A percentile compares a stretch with the other conserved stretches of the same genome.
Evolutionary conservation across 1,140 invertebrate species (phyloP).

Genomic region (Trachelipus rathkii): DNA sequence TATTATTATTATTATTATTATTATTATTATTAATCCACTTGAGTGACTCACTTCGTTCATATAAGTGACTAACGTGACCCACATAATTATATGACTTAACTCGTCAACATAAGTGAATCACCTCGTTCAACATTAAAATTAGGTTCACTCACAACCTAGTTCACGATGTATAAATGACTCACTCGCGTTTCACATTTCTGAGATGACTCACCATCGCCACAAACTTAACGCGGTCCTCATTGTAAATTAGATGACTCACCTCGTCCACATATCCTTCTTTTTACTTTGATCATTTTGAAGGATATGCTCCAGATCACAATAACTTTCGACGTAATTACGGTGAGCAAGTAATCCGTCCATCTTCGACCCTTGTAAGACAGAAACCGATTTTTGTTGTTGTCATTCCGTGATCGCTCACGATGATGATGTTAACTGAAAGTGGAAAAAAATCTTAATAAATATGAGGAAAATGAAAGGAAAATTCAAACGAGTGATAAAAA

Average conservation of each 20-base stretch:
- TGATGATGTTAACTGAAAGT: slow-evolving; percentile 51
- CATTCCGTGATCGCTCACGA: slow-evolving; percentile 55
- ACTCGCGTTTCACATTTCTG: too few relatives aligned
- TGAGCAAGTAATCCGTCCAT: slow-evolving; percentile 47
- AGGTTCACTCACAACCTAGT: too few relatives aligned
- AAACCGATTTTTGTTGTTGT: slow-evolving; percentile 46
- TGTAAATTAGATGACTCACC: slow-evolving; percentile 21
- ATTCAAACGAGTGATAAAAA: neutral
- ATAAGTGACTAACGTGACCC: too few relatives aligned
- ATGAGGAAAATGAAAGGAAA: neutral
- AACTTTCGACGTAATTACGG: slow-evolving; percentile 46
- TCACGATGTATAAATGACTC: too few relatives aligned
- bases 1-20: too few relatives aligned
- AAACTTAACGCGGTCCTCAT: too few relatives aligned
- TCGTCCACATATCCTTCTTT: slow-evolving; percentile 16
- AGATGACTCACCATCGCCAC: slow-evolving; percentile 24
- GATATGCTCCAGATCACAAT: slow-evolving; percentile 47
- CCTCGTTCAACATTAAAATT: too few relatives aligned
- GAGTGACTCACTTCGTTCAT: too few relatives aligned
- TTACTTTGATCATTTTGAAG: slow-evolving; percentile 47
- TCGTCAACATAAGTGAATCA: too few relatives aligned
- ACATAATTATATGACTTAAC: too few relatives aligned
- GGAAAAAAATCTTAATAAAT: neutral
- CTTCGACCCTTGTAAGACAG: slow-evolving; percentile 45
- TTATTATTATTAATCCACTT: too few relatives aligned